Evolutionary conservation across 2,113 vertebrate species (phyloP), one percentile per base, ranked within the genome.

Genomic region (Egretta garzetta): DNA sequence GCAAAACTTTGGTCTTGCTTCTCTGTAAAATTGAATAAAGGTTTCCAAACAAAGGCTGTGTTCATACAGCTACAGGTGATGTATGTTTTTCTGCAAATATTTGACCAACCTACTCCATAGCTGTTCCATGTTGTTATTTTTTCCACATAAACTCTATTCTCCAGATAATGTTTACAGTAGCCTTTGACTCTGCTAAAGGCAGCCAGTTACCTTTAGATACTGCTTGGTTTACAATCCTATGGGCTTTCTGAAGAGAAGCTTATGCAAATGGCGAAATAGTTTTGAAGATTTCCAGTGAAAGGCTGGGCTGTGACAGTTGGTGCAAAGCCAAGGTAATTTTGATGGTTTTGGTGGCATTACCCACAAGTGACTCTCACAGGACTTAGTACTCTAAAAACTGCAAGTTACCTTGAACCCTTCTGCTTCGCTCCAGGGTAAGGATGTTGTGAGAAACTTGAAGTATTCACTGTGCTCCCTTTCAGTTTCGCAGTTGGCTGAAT

Each of bases 221-320:
- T 22, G 11, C 37, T 47, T 6, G 18, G 11, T 37, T 86, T 59
- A 8, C 8, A n/a, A 0, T 22, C 14, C 2, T 6, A 0, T 0
- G 24, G 18, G 22, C 19, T 60, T 50, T 80, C 39, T 67, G 37
- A 39, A 7, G 73, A 74, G 49, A 12, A 72, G 30, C 39, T 16
- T 52, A 24, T 3, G 20, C 4, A 67, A 79, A 67, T 8, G 43
- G 39, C 72, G 60, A 13, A 59, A 37, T 12, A 3, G 9, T 22
- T 63, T 27, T 43, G 2, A 14, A 39, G 28, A 3, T 23, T 95
- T 90, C 86, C 37, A 26, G 71, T 24, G 83, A 96, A 96, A 76
- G 88, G 82, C 18, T 93, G 80, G 79, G 63, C 80, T 35, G 19
- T 4, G 43, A 22, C 22, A 63, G 9, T 0, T 85, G 86, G 71